Evolutionary conservation across 2,797 vertebrate genomes (phyloP).

Genomic region (Chelmon rostratus): DNA sequence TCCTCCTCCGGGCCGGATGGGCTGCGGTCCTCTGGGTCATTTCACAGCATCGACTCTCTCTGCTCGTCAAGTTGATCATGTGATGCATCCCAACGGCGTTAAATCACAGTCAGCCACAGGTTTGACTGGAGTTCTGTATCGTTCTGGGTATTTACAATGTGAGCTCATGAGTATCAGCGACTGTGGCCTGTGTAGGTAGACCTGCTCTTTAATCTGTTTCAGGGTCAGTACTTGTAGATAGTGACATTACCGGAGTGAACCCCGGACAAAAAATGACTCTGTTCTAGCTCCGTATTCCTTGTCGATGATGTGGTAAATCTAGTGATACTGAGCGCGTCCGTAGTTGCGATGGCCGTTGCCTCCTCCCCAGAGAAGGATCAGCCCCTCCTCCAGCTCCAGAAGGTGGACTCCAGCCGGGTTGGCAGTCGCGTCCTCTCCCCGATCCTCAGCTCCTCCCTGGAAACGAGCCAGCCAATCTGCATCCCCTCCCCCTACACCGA

Average conservation of each 20-base stretch:
- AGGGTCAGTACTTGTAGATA: neutral
- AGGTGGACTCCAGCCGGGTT: constrained; percentile 86
- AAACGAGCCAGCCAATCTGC: constrained; percentile 86
- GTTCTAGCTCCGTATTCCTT: neutral
- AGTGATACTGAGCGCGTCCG: neutral
- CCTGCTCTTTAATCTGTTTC: constrained; percentile 2
- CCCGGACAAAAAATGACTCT: neutral
- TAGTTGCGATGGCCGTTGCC: constrained; percentile 83
- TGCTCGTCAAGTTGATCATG: neutral
- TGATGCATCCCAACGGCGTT: constrained; percentile 3
- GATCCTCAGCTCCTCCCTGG: constrained; percentile 83
- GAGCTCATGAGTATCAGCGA: constrained; percentile 2
- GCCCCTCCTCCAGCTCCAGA: constrained; percentile 89
- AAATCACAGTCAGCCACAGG: neutral
- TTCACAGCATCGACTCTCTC: neutral
- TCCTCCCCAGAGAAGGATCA: constrained; percentile 84
- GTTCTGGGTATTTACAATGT: constrained; percentile 25
- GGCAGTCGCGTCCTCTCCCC: constrained; percentile 82
- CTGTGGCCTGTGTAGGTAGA: neutral
- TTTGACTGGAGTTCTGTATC: neutral
- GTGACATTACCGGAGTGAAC: constrained; percentile 14
- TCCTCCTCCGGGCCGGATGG: neutral
- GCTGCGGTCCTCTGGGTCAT: neutral
- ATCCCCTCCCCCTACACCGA: constrained; percentile 93
- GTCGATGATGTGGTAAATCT: constrained; percentile 47